Conservation (phyloP, 1,140 invertebrate genomes). For the Neocloeon triangulifer region DNA sequence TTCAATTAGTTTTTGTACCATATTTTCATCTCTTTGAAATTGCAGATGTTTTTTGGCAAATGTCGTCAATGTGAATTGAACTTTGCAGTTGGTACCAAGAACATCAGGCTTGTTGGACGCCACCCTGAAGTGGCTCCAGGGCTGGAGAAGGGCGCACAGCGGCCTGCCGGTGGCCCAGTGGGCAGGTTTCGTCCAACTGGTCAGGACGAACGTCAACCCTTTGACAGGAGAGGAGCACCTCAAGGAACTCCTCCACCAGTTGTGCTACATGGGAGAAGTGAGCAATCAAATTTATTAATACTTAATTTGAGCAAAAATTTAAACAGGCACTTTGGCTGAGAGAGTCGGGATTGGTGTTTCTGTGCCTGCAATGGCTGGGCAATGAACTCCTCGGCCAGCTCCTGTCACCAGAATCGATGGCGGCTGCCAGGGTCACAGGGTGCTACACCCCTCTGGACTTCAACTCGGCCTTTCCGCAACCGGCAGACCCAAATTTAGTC, state of each 20-base stretch:
- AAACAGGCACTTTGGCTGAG: background rate
- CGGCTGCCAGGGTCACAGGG: slow-evolving; percentile 41
- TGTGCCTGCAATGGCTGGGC: slow-evolving; percentile 53
- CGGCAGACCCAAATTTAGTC: slow-evolving; percentile 45
- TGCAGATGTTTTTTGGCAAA: too few species aligned
- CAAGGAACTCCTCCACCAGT: slow-evolving; percentile 36
- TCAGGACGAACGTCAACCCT: slow-evolving; percentile 39
- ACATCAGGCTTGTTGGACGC: slow-evolving; percentile 37
- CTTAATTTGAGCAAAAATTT: background rate
- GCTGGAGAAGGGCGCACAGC: slow-evolving; percentile 23
- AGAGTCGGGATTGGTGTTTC: slow-evolving; percentile 35
- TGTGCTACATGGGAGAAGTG: slow-evolving; percentile 46
- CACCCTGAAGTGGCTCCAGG: slow-evolving; percentile 26
- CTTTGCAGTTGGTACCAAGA: slow-evolving; percentile 25
- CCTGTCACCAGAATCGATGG: slow-evolving; percentile 38
- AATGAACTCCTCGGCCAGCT: slow-evolving; percentile 44
- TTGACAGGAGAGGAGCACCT: slow-evolving; percentile 43
- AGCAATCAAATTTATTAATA: slow-evolving; percentile 5
- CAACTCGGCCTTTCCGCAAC: slow-evolving; percentile 46
- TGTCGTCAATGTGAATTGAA: too few species aligned
- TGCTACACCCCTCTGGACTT: slow-evolving; percentile 60
- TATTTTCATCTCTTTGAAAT: too few species aligned
- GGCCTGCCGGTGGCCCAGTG: slow-evolving; percentile 42
- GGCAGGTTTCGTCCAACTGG: slow-evolving; percentile 33
- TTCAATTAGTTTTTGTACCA: too few species aligned